Evolutionary conservation across 2,113 vertebrate genomes (phyloP).

Genomic region (Thalassarche chlororhynchos): DNA sequence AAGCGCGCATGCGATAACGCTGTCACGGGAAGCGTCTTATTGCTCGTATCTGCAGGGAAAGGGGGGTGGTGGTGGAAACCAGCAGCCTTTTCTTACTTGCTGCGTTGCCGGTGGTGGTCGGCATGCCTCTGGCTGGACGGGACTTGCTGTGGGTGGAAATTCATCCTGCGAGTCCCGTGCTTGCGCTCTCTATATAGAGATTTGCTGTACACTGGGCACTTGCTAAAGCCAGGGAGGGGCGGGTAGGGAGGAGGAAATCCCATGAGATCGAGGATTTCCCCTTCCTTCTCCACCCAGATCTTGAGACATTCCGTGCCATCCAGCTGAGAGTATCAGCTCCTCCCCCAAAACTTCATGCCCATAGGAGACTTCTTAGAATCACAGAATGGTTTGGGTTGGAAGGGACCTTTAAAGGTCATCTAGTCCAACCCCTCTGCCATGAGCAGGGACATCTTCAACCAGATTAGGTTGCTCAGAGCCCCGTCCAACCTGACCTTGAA

Average conservation of each 20-base stretch:
- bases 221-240: not conserved
- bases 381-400: not conserved
- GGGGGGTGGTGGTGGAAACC: not conserved
- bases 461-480: not conserved
- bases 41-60: not conserved
- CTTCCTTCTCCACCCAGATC: not conserved
- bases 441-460: not conserved
- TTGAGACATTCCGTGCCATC: not conserved
- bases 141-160: accelerated
- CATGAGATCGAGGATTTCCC: not conserved
- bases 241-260: not conserved
- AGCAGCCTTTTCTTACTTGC: not conserved
- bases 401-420: not conserved
- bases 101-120: not conserved
- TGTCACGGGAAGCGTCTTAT: not conserved
- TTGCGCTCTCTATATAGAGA: not conserved
- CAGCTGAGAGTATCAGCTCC: not conserved
- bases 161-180: not conserved
- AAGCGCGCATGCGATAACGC: accelerated
- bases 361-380: not conserved
- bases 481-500: accelerated
- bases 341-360: too few relatives aligned
- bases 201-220: not conserved
- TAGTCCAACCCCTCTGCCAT: not conserved
- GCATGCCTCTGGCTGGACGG: not conserved